Evolutionary conservation across 2,113 vertebrate species (phyloP).

Genomic region (Haemorhous mexicanus): DNA sequence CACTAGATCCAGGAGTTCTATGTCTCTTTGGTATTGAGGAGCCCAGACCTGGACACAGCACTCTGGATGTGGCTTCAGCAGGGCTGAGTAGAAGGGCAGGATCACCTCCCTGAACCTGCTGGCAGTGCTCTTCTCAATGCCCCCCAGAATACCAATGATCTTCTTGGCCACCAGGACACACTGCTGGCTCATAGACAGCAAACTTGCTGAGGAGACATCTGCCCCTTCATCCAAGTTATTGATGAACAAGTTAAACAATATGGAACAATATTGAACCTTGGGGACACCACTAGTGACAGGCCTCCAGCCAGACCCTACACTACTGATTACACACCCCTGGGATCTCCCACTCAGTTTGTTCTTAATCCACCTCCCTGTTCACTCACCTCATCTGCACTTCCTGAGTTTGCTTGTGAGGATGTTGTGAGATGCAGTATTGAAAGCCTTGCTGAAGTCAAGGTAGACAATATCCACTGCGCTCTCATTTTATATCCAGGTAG

Average conservation of each 20-base stretch:
- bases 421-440: neutral
- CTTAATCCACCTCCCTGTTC: neutral
- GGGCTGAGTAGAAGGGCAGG: neutral
- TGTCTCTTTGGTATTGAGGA: neutral
- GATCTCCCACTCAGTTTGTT: neutral
- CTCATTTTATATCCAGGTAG: neutral
- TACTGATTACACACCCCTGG: neutral
- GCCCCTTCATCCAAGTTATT: neutral
- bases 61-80: neutral
- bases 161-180: neutral
- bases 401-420: neutral
- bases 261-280: neutral
- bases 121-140: neutral
- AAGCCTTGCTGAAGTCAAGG: neutral
- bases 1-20: neutral
- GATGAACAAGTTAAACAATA: neutral
- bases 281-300: neutral
- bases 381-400: neutral
- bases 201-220: too few species aligned
- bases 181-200: neutral
- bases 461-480: neutral
- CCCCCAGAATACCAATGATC: accelerated
- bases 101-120: too few species aligned
- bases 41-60: neutral
- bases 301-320: neutral